phyloP scores from a whole-genome alignment of 2,888 invertebrate species.

The Eupithecia abbreviata region DNA sequence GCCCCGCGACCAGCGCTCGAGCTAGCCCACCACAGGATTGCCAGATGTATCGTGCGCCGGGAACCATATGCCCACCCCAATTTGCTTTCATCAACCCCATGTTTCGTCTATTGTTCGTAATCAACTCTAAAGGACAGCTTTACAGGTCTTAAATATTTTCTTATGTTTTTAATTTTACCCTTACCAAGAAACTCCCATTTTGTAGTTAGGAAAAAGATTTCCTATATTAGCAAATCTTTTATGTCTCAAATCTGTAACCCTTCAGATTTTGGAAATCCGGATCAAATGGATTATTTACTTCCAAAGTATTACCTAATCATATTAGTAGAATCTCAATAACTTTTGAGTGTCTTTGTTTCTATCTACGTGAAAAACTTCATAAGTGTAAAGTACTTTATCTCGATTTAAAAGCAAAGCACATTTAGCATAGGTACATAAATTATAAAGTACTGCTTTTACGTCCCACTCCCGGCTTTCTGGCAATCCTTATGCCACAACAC shows the following conservation, averaged over 20 bases:
- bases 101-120: background rate
- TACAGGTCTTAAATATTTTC: background rate
- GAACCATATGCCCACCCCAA: slow-evolving; percentile 26
- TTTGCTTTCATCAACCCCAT: background rate
- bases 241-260: background rate
- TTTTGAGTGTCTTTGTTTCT: background rate
- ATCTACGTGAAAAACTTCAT: slow-evolving; percentile 8
- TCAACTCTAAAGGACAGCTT: background rate
- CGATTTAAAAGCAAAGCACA: slow-evolving; percentile 31
- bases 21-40: slow-evolving; percentile 68
- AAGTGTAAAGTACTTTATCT: background rate
- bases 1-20: slow-evolving; percentile 52
- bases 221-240: background rate
- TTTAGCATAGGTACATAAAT: slow-evolving; percentile 28
- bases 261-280: background rate
- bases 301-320: background rate
- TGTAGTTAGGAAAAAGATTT: background rate
- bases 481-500: slow-evolving; percentile 58
- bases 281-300: background rate
- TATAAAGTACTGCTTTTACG: slow-evolving; percentile 31
- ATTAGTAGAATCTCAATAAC: background rate
- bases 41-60: slow-evolving; percentile 56
- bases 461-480: slow-evolving; percentile 57
- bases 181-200: background rate
- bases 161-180: background rate